Evolutionary conservation across 2,113 vertebrate genomes (phyloP), one percentile per base, ranked within the genome.

Genomic region (Petrocephalus zakoni): DNA sequence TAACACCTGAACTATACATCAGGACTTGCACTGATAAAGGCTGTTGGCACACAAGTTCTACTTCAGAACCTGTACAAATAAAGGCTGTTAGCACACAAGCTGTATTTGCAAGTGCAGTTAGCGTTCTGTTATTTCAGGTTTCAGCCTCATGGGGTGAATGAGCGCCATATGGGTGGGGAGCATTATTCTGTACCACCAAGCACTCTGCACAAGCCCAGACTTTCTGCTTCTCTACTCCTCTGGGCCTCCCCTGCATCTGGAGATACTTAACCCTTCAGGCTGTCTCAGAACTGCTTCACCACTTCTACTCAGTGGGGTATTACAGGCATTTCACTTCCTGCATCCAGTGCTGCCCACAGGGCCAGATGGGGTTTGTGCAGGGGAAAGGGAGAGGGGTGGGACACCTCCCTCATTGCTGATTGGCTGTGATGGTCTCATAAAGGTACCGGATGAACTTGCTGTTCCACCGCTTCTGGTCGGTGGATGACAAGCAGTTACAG

Each of bases 401-500:
- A 49, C 6, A 22, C 46, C 8, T 56, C 22, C 15, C 87, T 58
- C 13, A 17, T 25, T 25, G 22, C 37, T 46, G 19, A 61, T 42
- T 84, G 52, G 78, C 13, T 19, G 46, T 17, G 29, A 55, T 34
- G 49, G 56, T 68, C 25, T 64, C 89, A 6, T 49, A 0, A 90
- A 99, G 98, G 98, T 99, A 99, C 92, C 95, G 96, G 92, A 97
- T 91, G 90, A 97, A 96, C 93, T 95, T 99, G 82, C 96, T 98
- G 87, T 99, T 99, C 92, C 98, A 99, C 88, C 97, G 98, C 2
- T 99, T 99, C 95, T 99, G 98, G 98, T 99, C 98, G 0, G 98
- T 99, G 93, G 98, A 99, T 0, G 98, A 99, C 93, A 98, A 97
- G 29, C 97, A 98, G 94, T 92, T 99, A 37, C 97, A 99, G 95